Base-by-base conservation (phyloP, 2,113 vertebrate genomes). In the Chinchilla lanigera region DNA sequence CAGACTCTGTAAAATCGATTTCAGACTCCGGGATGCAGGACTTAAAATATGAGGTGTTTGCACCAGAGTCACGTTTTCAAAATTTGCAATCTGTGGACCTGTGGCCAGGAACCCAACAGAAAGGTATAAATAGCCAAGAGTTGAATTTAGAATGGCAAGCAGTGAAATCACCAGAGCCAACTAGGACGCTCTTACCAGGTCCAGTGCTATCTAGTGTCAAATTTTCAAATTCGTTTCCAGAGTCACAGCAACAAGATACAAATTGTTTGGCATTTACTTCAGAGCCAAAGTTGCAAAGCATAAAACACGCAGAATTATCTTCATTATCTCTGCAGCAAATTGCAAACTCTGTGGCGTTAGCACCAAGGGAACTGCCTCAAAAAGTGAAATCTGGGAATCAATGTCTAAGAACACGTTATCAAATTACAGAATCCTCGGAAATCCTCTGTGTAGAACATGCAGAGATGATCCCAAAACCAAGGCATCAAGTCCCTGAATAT, bases 231-330 rank as follows among this genome's bases (percentile, higher is more conserved):
- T 80, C 93, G 61, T 69, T 52, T 81, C 33, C 56, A 44, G 84
- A 96, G 89, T 84, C 90, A 90, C 60, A 95, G 77, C 86, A 89
- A 67, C 86, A 69, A 71, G 30, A 22, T 86, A 3, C 50, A 60
- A 93, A 96, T 91, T 81, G 65, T 89, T 86, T 86, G 4, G 44
- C 38, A 16, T 86, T 96, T 56, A 90, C 80, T 89, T 20, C 75
- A 96, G 61, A 96, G 56, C 28, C 87, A 96, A 91, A 86, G 84
- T 78, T 89, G 26, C 94, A 97, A 95, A 67, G 52, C 78, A 11
- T 38, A 67, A 94, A 86, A 60, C 84, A 89, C 50, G 41, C 71
- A 61, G 85, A 73, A 78, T 84, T 88, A 16, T 93, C 95, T 83
- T 91, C 92, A 77, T 13, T 38, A 69, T 89, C 73, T 86, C 28